Base-by-base conservation (phyloP, 2,888 invertebrate genomes). In the Pyrrhia umbra region DNA sequence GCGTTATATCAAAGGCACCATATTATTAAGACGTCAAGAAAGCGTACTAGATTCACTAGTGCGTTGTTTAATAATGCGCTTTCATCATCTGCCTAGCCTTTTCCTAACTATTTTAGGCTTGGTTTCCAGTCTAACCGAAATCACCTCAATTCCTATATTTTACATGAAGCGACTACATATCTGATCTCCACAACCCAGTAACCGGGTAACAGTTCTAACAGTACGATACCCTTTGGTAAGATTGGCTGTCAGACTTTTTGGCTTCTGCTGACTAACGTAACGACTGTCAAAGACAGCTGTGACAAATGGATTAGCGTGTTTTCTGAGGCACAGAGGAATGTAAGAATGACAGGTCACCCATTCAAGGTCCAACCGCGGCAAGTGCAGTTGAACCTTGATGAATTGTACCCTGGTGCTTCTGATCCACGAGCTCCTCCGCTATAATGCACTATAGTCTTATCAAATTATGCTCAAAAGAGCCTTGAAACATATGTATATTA, bases 21-120 rank as follows among this genome's bases (percentile, higher is more conserved):
- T 66, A 54, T 45, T 59, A 69, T 69, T 69, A 67, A 34, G 30
- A 10, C 13, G 49, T 39, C 59, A 67, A 59, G 74, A 69, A 73
- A 69, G 69, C 74, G 69, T 69, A 50, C n/a, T 39, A 45, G 18
- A 74, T 37, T 37, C 54, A 59, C 2, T 54, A 47, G 68, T 18
- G 45, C 50, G 69, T 47, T 25, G 21, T 39, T 18, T 10, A 40
- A 55, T 27, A 8, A 20, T 30, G 13, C 30, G 30, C 30, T 13
- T 30, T 30, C 30, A 13, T 30, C 13, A 30, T 30, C 30, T 30
- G 30, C 13, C 30, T 30, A 30, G 30, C 2, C 13, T 3, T n/a
- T n/a, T n/a, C n/a, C n/a, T n/a, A 0, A 30, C 30, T 30, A 13
- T 30, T 13, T 10, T 30, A 30, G 4, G 6, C 3, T 30, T 13